Evolutionary conservation across 1,140 invertebrate species (phyloP).

Genomic region (Mizuhopecten yessoensis): DNA sequence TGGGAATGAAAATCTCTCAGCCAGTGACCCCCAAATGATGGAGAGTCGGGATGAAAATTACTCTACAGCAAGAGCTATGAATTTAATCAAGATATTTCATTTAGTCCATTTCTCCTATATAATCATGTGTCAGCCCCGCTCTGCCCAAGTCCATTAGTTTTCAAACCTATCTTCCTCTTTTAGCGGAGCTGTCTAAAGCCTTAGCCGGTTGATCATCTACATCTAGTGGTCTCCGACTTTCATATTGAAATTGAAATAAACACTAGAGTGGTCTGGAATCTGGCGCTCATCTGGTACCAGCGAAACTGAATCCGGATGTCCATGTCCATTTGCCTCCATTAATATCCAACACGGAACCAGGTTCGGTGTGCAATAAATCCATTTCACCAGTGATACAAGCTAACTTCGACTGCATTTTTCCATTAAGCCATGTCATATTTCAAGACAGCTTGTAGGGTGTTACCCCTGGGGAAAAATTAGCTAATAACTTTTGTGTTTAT

Average conservation of each 20-base stretch:
- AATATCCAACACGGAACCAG: conserved; percentile 26
- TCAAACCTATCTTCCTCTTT: conserved; percentile 38
- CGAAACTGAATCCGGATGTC: conserved; percentile 43
- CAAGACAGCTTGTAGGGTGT: conserved; percentile 52
- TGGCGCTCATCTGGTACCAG: conserved; percentile 26
- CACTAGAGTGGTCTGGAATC: conserved; percentile 34
- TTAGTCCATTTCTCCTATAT: conserved; percentile 43
- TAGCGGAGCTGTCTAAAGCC: conserved; percentile 36
- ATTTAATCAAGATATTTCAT: conserved; percentile 48
- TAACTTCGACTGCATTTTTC: conserved; percentile 54
- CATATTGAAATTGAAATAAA: conserved; percentile 42
- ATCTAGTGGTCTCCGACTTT: conserved; percentile 20
- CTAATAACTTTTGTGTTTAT: conserved; percentile 66
- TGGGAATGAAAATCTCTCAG: conserved; percentile 38
- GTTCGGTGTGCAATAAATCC: conserved; percentile 46
- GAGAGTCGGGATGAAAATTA: conserved; percentile 14
- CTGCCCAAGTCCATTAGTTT: conserved; percentile 37
- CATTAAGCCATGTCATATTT: conserved; percentile 57
- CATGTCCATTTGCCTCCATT: conserved; percentile 43
- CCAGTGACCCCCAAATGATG: conserved; percentile 24
- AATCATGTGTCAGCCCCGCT: conserved; percentile 43
- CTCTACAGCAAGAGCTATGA: conserved; percentile 33
- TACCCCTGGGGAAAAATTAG: conserved; percentile 64
- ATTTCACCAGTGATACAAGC: conserved; percentile 27
- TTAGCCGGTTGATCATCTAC: not conserved